Evolutionary conservation across 2,888 invertebrate genomes (phyloP), one percentile per base, ranked within the genome.

Genomic region (Stenolophus ochropezus): DNA sequence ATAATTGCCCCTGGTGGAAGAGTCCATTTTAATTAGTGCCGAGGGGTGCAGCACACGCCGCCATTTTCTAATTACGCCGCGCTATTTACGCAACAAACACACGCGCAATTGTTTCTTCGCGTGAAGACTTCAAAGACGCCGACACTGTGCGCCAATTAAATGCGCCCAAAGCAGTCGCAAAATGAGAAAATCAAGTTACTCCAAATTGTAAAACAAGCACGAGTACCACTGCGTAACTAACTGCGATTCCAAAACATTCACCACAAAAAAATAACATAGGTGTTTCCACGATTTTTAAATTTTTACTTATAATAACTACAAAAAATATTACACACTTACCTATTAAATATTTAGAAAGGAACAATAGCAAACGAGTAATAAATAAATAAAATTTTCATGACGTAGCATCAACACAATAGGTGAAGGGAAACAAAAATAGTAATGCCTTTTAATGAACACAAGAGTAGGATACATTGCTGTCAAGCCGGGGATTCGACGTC

Each of bases 1-100:
- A 79, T 79, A 71, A 79, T 79, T 79, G 79, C 79, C 79, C 53
- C 27, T 23, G 33, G 79, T 71, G 65, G 47, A 53, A 71, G 71
- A 69, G 79, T 69, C 69, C 79, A 79, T 71, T 71, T 79, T 86
- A 85, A 86, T 86, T 85, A 86, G 85, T 85, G 85, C 82, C 85
- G 84, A 84, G 83, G 84, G 84, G 84, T 83, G 76, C 76, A 56
- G 76, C 25, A 53, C 21, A 71, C 69, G 42, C 51, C 83, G 84
- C 85, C 86, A 86, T 85, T 85, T 86, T 86, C 85, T 85, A 86
- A 86, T 86, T 86, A 85, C 84, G 82, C 80, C 78, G 82, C 81
- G 78, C 82, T 84, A 85, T 85, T 84, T 85, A 81, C 82, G 83
- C 80, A 78, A 71, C 83, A 84, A 85, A 85, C 84, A 85, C 83